phyloP scores from a whole-genome alignment of 2,113 vertebrate species.

The Pteropus alecto region DNA sequence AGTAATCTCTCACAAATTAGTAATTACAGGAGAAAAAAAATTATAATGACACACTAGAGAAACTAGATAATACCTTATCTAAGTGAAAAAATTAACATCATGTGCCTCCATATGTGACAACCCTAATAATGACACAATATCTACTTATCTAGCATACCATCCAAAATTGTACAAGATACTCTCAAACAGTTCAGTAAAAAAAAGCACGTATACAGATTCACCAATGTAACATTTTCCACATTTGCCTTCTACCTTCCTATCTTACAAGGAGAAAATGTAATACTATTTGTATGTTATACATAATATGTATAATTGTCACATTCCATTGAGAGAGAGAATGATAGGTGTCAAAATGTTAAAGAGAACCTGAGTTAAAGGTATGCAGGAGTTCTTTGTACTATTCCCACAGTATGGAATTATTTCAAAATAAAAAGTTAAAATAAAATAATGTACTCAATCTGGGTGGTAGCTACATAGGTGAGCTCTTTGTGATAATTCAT shows the following conservation, averaged over 20 bases:
- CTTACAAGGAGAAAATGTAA: not conserved
- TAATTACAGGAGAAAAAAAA: not conserved
- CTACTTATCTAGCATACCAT: not conserved
- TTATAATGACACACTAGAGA: not conserved
- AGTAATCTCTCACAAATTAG: not conserved
- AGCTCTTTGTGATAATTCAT: not conserved
- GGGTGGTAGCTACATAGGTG: not conserved
- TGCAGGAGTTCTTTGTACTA: not conserved
- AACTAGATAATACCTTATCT: not conserved
- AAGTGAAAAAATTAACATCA: not conserved
- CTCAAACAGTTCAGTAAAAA: constrained; percentile 2
- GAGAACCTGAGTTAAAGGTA: not conserved
- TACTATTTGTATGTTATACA: not conserved
- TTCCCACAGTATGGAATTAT: not conserved
- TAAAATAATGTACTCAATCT: not conserved
- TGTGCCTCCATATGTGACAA: not conserved
- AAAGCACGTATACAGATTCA: not conserved
- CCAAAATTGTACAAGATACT: not conserved
- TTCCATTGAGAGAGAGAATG: not conserved
- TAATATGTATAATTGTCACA: not conserved
- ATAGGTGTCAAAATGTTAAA: not conserved
- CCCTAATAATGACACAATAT: not conserved
- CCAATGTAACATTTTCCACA: not conserved
- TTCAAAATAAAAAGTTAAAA: not conserved
- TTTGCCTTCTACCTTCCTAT: not conserved